Conservation (phyloP, 1,140 invertebrate species). For the Drosophila setifemur region DNA sequence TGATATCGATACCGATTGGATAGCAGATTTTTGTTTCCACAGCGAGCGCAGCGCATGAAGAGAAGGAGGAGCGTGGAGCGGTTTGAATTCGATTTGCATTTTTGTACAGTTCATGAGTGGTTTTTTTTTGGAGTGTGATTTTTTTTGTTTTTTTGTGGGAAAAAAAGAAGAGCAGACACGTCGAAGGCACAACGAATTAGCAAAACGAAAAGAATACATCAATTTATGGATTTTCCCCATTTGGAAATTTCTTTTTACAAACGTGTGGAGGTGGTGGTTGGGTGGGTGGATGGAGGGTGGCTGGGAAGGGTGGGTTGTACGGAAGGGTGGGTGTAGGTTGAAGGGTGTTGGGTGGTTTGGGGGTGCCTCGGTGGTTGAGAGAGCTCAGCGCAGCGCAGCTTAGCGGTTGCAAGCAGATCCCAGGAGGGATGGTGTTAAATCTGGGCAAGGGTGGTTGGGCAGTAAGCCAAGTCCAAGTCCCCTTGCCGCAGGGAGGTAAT, state of each 20-base stretch:
- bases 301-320: conserved; percentile 4
- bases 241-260: conserved; percentile 56
- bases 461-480: not conserved
- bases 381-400: conserved; percentile 38
- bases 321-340: conserved; percentile 6
- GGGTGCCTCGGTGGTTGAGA: conserved; percentile 26
- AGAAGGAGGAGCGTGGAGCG: conserved; percentile 57
- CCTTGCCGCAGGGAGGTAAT: conserved; percentile 17
- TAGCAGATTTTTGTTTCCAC: conserved; percentile 58
- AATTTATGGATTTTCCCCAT: conserved; percentile 68
- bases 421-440: conserved; percentile 33
- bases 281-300: conserved; percentile 14
- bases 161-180: conserved; percentile 76
- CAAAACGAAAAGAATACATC: conserved; percentile 72
- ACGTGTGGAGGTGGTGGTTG: conserved; percentile 23
- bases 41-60: conserved; percentile 78
- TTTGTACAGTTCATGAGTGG: conserved; percentile 67
- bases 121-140: conserved; percentile 1
- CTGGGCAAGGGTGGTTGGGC: conserved; percentile 26
- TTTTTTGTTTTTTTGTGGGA: conserved; percentile 46
- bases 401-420: conserved; percentile 30
- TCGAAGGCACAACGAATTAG: conserved; percentile 75
- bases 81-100: conserved; percentile 55
- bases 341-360: not conserved
- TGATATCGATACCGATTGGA: conserved; percentile 55